Conservation (phyloP, 2,888 invertebrate species). For the Dermolepida albohirtum region DNA sequence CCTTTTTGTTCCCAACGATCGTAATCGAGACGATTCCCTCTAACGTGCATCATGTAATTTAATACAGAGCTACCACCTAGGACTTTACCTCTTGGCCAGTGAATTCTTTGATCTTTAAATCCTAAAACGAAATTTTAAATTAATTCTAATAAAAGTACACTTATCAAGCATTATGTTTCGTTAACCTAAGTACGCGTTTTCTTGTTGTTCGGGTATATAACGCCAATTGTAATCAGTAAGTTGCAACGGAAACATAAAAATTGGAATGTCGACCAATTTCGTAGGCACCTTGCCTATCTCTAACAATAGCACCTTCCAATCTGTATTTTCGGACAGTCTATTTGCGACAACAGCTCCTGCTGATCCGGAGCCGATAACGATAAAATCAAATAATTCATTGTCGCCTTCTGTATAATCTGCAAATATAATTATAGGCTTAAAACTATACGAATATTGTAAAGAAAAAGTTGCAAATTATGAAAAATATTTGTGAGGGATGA, state of each 20-base stretch:
- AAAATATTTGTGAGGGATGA: too few relatives aligned
- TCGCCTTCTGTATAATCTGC: neutral
- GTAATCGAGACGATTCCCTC: slow-evolving; percentile 88
- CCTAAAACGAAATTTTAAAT: slow-evolving; percentile 45
- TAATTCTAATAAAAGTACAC: too few relatives aligned
- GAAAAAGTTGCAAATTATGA: too few relatives aligned
- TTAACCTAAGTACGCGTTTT: slow-evolving; percentile 39
- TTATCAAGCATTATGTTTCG: too few relatives aligned
- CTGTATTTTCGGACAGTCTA: slow-evolving; percentile 65
- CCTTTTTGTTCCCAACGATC: slow-evolving; percentile 89
- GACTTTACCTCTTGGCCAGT: slow-evolving; percentile 90
- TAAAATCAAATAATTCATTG: slow-evolving; percentile 61
- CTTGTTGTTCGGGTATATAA: slow-evolving; percentile 64
- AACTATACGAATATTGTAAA: too few relatives aligned
- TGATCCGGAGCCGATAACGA: slow-evolving; percentile 67
- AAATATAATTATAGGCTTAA: too few relatives aligned
- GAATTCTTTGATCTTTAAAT: slow-evolving; percentile 60
- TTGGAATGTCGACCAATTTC: slow-evolving; percentile 65
- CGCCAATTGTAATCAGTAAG: slow-evolving; percentile 69
- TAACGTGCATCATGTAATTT: slow-evolving; percentile 91
- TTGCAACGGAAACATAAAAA: slow-evolving; percentile 66
- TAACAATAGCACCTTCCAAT: slow-evolving; percentile 59
- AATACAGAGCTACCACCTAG: slow-evolving; percentile 89
- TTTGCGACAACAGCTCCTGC: slow-evolving; percentile 68
- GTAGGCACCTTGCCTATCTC: slow-evolving; percentile 58